These are phyloP conservation scores for Pteronotus mesoamericanus DNA, from an alignment of 2,797 vertebrate genomes.

Conservation along the genomic window DNA sequence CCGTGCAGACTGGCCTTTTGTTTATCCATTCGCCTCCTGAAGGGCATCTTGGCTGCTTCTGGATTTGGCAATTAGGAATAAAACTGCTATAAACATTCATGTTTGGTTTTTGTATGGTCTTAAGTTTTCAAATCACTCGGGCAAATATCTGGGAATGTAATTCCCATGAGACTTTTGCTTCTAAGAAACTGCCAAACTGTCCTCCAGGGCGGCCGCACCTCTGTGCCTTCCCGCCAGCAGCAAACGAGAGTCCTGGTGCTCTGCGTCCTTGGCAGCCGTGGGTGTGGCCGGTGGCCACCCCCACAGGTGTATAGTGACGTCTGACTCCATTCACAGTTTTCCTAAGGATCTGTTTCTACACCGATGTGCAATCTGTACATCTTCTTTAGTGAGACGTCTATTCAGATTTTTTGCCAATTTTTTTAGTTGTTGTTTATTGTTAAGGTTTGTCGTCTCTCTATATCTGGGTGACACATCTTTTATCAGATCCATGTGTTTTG, in stretches of 20 bases:
- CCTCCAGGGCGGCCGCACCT: rapidly evolving
- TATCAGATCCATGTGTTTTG: neutral
- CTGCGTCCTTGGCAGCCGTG: rapidly evolving
- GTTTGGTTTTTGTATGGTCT: neutral
- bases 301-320: rapidly evolving
- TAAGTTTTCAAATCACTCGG: neutral
- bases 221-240: neutral
- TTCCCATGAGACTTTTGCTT: neutral
- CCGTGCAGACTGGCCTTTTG: neutral
- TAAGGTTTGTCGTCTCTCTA: neutral
- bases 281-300: rapidly evolving
- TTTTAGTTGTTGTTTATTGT: neutral
- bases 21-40: neutral
- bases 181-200: neutral
- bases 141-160: too few relatives aligned
- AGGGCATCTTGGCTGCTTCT: neutral
- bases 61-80: neutral
- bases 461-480: neutral
- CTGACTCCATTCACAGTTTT: rapidly evolving
- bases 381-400: neutral
- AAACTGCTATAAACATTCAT: neutral
- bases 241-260: rapidly evolving
- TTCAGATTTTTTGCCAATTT: neutral
- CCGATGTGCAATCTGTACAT: rapidly evolving
- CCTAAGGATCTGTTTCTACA: rapidly evolving